Evolutionary conservation across 2,113 vertebrate species (phyloP).

Genomic region (Nesoenas mayeri): DNA sequence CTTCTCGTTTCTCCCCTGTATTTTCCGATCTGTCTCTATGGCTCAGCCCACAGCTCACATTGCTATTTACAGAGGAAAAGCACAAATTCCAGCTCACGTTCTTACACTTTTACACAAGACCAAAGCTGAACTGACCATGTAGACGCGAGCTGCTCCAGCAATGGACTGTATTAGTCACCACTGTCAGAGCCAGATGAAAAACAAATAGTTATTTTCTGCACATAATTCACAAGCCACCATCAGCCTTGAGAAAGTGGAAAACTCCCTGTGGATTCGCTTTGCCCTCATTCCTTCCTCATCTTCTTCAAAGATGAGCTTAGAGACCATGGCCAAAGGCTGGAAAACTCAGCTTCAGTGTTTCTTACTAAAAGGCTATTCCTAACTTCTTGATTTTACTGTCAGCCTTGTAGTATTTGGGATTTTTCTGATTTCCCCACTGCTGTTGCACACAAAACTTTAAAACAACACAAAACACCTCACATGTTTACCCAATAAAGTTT

Average conservation of each 20-base stretch:
- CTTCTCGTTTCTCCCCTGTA: not conserved
- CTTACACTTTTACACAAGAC: not conserved
- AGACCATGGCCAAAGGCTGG: not conserved
- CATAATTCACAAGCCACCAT: not conserved
- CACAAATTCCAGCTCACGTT: not conserved
- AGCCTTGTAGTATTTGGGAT: not conserved
- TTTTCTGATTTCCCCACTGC: not conserved
- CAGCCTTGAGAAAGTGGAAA: not conserved
- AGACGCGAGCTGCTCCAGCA: not conserved
- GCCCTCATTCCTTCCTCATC: not conserved
- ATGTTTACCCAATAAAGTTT: rapidly evolving
- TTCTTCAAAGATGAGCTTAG: not conserved
- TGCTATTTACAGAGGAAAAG: not conserved
- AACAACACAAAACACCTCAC: not conserved
- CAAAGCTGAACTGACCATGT: not conserved
- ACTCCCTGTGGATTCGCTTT: not conserved
- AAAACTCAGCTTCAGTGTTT: not conserved
- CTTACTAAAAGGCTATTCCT: not conserved
- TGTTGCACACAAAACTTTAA: not conserved
- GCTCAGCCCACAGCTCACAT: not conserved
- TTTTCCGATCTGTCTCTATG: not conserved
- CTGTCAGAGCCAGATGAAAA: not conserved
- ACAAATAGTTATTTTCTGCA: not conserved
- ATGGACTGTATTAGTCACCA: not conserved
- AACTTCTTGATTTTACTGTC: not conserved